Base-by-base conservation (phyloP, 2,888 invertebrate species). In the Terebella lapidaria region DNA sequence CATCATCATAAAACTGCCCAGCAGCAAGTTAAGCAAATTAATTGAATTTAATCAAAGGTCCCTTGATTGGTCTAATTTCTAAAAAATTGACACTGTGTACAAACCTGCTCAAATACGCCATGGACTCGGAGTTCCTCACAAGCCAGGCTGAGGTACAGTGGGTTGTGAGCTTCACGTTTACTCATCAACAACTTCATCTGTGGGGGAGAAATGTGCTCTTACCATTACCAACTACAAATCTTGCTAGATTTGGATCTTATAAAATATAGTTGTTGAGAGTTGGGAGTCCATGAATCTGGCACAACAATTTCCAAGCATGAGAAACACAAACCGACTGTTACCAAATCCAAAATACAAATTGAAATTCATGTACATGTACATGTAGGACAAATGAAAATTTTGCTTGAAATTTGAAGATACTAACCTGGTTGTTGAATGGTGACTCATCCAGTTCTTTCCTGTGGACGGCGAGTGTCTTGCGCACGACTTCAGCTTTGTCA, bases 71-170 rank as follows among this genome's bases (percentile, higher is more conserved):
- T n/a, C n/a, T n/a, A n/a, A n/a, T n/a, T n/a, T n/a, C n/a, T n/a
- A n/a, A n/a, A n/a, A n/a, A n/a, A n/a, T n/a, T n/a, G n/a, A n/a
- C n/a, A n/a, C n/a, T n/a, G n/a, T n/a, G n/a, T n/a, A n/a, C n/a
- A n/a, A n/a, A 79, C 79, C 72, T 74, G 71, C 57, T 80, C 79
- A 74, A 76, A 81, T 5, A 76, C 70, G 10, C 79, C 79, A 71
- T 73, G 77, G 25, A 78, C 72, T 29, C 81, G 63, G 3, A 82
- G 72, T 62, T 80, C 79, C 63, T 82, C 81, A 73, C 82, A 82
- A 26, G 79, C 81, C 35, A 82, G 68, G 54, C 70, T 73, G 60
- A 82, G 70, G 67, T 75, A 82, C 26, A 81, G 69, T 1, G 82
- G 81, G 26, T 72, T 73, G 55, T 66, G 70, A n/a, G 81, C 78